A percentile compares a stretch with the other conserved stretches of the same genome.
phyloP scores from a whole-genome alignment of 2,113 vertebrate genomes.

The Polyodon spathula region DNA sequence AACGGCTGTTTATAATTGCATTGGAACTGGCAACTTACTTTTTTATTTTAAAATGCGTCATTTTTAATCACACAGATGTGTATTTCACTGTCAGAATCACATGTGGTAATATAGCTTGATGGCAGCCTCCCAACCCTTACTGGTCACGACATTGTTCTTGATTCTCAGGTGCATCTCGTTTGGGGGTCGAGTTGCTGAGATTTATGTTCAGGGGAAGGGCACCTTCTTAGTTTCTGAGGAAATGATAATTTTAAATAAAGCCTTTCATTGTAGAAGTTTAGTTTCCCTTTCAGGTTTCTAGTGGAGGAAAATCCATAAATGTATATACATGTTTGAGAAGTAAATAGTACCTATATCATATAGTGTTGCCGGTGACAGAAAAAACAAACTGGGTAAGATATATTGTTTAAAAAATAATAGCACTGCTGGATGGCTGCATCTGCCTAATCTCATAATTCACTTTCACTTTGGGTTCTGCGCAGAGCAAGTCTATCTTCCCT shows the following conservation, averaged over 20 bases:
- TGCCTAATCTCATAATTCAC: constrained; percentile 81
- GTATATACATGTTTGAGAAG: constrained; percentile 64
- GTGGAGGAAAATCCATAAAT: neutral
- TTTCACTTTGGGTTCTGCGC: constrained; percentile 64
- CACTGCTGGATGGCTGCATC: constrained; percentile 63
- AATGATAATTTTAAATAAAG: neutral
- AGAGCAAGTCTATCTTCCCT: constrained; percentile 69
- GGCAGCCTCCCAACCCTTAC: no score
- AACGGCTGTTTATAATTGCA: no score
- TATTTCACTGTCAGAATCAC: no score
- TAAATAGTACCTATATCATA: constrained; percentile 67
- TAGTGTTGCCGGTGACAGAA: constrained; percentile 67
- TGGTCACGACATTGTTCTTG: no score
- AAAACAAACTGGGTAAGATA: constrained; percentile 65
- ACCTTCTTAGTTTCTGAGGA: constrained; percentile 1
- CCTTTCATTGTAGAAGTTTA: neutral
- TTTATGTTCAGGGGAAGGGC: constrained; percentile 11
- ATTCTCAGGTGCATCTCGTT: neutral
- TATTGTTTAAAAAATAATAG: constrained; percentile 70
- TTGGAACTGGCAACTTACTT: no score
- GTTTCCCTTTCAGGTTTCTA: no score
- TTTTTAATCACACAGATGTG: no score
- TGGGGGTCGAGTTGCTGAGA: neutral
- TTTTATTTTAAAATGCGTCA: no score
- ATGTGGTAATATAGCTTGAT: no score